phyloP scores from a whole-genome alignment of 2,113 vertebrate genomes.

The Sisor rabdophorus region DNA sequence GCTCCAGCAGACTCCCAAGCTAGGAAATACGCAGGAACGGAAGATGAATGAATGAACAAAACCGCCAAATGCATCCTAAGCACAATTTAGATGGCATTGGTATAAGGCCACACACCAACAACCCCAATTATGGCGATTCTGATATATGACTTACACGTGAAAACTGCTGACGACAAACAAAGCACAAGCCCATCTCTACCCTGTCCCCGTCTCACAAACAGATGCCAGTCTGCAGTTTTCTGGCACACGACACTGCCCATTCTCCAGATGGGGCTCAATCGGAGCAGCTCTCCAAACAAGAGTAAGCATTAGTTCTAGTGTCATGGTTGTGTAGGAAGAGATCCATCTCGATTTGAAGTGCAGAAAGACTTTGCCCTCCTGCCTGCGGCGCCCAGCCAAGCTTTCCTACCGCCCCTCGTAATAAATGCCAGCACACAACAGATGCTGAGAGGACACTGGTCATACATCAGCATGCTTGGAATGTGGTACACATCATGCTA shows the following conservation, averaged over 20 bases:
- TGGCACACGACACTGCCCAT: slow-evolving; percentile 22
- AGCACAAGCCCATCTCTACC: neutral
- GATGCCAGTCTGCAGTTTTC: slow-evolving; percentile 31
- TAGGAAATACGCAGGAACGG: too few relatives aligned
- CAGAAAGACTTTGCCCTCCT: slow-evolving; percentile 40
- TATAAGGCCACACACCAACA: neutral
- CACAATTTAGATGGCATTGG: neutral
- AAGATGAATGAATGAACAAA: too few relatives aligned
- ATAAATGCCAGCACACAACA: slow-evolving; percentile 65
- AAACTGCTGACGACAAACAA: slow-evolving; percentile 17
- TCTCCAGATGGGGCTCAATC: slow-evolving; percentile 35
- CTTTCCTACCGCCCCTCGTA: slow-evolving; percentile 51
- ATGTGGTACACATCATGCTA: slow-evolving; percentile 2
- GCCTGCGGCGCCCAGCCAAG: slow-evolving; percentile 57
- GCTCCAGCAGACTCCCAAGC: too few relatives aligned
- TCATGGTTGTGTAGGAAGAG: slow-evolving; percentile 51
- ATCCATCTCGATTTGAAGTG: slow-evolving; percentile 61
- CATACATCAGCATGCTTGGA: slow-evolving; percentile 56
- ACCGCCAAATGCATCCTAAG: too few relatives aligned
- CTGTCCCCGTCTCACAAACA: slow-evolving; percentile 7
- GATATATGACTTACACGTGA: neutral
- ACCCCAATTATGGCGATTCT: neutral
- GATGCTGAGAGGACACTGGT: slow-evolving; percentile 63
- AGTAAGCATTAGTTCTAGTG: slow-evolving; percentile 46
- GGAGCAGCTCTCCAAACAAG: slow-evolving; percentile 43